Percentiles rank a stretch among this genome's conserved stretches.
Evolutionary conservation across 2,797 vertebrate species (phyloP).

Genomic region (Esox lucius): DNA sequence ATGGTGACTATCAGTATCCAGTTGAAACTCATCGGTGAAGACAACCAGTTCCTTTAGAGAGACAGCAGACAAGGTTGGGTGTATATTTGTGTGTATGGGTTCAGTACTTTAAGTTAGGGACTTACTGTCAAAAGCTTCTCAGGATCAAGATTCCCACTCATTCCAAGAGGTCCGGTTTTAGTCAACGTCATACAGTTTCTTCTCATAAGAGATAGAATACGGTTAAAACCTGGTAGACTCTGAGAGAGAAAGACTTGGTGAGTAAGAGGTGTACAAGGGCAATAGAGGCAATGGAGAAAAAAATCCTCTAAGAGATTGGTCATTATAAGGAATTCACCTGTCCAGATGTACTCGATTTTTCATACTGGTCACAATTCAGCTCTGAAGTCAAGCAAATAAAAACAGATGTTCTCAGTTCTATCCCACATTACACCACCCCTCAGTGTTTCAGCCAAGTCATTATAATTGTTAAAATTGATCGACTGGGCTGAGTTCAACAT

Average conservation of each 20-base stretch:
- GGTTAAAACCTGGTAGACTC: neutral
- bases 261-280: neutral
- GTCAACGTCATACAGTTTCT: neutral
- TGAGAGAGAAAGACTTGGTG: neutral
- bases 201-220: neutral
- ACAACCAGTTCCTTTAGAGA: neutral
- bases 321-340: neutral
- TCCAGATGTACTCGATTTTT: neutral
- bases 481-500: too few relatives aligned
- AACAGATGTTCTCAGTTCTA: too few relatives aligned
- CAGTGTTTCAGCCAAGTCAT: too few relatives aligned
- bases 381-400: neutral
- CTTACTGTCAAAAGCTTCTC: neutral
- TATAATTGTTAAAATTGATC: too few relatives aligned
- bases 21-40: too few relatives aligned
- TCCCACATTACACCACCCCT: too few relatives aligned
- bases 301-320: neutral
- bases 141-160: neutral
- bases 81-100: neutral
- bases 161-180: neutral
- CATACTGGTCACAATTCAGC: neutral
- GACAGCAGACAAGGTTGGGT: neutral
- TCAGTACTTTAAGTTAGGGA: neutral
- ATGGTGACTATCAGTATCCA: too few relatives aligned
- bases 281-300: neutral